phyloP scores from a whole-genome alignment of 2,888 invertebrate species.

The Heteromurus nitidus region DNA sequence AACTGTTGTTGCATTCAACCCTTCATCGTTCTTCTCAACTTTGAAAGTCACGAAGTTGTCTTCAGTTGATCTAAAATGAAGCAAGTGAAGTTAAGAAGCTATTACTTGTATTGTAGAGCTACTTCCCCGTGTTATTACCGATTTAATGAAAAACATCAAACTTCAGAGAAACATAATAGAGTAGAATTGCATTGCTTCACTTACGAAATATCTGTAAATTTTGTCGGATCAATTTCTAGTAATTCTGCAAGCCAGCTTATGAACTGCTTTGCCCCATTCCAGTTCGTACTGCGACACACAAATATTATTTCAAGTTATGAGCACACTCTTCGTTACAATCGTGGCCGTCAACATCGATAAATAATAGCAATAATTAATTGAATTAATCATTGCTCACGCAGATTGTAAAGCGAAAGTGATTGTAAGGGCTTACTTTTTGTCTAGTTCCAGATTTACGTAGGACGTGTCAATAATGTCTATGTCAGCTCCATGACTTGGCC shows the following conservation, averaged over 20 bases:
- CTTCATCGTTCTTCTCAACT: slow-evolving; percentile 81
- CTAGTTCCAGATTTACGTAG: slow-evolving; percentile 86
- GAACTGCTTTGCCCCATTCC: slow-evolving; percentile 85
- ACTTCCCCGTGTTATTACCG: too few relatives aligned
- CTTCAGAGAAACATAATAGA: too few relatives aligned
- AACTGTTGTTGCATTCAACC: slow-evolving; percentile 82
- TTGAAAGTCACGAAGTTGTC: slow-evolving; percentile 86
- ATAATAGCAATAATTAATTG: too few relatives aligned
- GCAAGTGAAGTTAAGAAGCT: not conserved
- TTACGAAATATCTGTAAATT: slow-evolving; percentile 82
- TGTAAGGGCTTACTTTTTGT: slow-evolving; percentile 82
- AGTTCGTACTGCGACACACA: slow-evolving; percentile 77
- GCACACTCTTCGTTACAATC: too few relatives aligned
- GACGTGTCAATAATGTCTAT: slow-evolving; percentile 81
- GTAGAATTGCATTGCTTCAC: too few relatives aligned
- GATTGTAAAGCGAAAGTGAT: too few relatives aligned
- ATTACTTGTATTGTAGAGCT: not conserved
- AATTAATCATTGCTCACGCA: too few relatives aligned
- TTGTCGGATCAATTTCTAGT: slow-evolving; percentile 81
- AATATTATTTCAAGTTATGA: too few relatives aligned
- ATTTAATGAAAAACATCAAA: too few relatives aligned
- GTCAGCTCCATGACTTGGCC: slow-evolving; percentile 26
- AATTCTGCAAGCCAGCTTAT: slow-evolving; percentile 83
- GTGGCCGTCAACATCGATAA: too few relatives aligned
- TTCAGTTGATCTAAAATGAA: slow-evolving; percentile 81